A percentile compares a stretch with the other conserved stretches of the same genome.
phyloP scores from a whole-genome alignment of 2,797 vertebrate genomes.

The Spinus pinus region DNA sequence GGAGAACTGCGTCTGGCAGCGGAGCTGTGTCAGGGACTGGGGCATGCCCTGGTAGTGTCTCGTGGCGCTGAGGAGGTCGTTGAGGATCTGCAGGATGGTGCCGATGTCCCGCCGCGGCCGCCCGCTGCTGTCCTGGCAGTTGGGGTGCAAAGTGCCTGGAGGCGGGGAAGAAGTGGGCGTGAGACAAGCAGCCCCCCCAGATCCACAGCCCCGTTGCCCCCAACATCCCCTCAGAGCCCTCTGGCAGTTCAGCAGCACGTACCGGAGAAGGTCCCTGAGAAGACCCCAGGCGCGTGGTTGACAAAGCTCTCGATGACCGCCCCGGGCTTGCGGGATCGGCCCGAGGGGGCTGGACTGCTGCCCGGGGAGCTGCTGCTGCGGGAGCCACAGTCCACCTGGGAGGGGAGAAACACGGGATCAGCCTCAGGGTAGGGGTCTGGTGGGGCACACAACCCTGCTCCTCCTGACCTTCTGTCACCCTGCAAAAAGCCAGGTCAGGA shows the following conservation, averaged over 20 bases:
- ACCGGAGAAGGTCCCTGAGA: slow-evolving; percentile 99
- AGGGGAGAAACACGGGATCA: rapidly evolving
- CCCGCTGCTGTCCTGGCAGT: slow-evolving; percentile 96
- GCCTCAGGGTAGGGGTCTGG: rapidly evolving
- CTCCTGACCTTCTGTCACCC: not conserved
- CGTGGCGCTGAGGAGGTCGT: slow-evolving; percentile 95
- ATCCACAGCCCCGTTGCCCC: rapidly evolving
- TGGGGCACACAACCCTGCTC: not conserved
- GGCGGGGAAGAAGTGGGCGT: rapidly evolving
- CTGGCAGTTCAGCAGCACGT: not conserved
- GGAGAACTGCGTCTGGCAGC: slow-evolving; percentile 93
- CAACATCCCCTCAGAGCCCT: rapidly evolving
- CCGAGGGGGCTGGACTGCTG: slow-evolving; percentile 67
- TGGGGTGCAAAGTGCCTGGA: slow-evolving; percentile 95
- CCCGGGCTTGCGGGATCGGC: slow-evolving; percentile 91
- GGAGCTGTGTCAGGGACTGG: slow-evolving; percentile 92
- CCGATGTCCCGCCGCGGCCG: slow-evolving; percentile 92
- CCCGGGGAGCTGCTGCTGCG: slow-evolving; percentile 56
- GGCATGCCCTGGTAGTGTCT: slow-evolving; percentile 99
- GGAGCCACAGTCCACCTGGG: slow-evolving; percentile 83
- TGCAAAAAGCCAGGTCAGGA: rapidly evolving
- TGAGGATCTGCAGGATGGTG: slow-evolving; percentile 98
- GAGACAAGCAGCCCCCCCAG: rapidly evolving
- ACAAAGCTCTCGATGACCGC: slow-evolving; percentile 98
- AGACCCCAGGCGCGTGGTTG: slow-evolving; percentile 97